Evolutionary conservation across 2,888 invertebrate species (phyloP).

Genomic region (Acrobasis repandana): DNA sequence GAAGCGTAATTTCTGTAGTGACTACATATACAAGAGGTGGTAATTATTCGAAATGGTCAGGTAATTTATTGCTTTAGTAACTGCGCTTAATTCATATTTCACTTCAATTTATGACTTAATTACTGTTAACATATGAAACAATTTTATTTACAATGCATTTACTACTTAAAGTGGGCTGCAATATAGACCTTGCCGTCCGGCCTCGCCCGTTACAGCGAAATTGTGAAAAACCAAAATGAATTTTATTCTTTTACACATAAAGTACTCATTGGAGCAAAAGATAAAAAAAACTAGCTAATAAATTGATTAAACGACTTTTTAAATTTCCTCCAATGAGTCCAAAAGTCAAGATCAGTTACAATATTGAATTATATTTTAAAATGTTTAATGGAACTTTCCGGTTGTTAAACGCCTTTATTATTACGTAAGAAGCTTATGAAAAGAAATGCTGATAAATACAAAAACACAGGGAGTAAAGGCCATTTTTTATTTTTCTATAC

Average conservation of each 20-base stretch:
- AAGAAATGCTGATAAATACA: no score
- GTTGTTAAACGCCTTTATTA: not conserved
- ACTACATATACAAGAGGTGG: no score
- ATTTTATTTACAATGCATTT: no score
- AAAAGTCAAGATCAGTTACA: not conserved
- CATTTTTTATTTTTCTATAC: no score
- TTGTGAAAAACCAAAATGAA: not conserved
- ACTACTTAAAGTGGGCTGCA: not conserved
- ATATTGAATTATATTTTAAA: no score
- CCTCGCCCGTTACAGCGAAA: not conserved
- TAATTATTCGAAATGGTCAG: no score
- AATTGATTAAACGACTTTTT: conserved; percentile 1
- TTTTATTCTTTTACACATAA: not conserved
- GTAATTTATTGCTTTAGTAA: no score
- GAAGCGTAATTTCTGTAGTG: no score
- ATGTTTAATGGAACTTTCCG: not conserved
- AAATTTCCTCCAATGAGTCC: not conserved
- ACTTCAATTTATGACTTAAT: no score
- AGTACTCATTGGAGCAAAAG: not conserved
- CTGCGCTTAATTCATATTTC: no score
- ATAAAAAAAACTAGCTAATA: not conserved
- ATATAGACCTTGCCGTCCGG: not conserved
- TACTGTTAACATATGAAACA: no score
- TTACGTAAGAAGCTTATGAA: not conserved
- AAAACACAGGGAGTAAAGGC: no score